Conservation (phyloP, 2,888 invertebrate genomes). For the Atherix ibis region DNA sequence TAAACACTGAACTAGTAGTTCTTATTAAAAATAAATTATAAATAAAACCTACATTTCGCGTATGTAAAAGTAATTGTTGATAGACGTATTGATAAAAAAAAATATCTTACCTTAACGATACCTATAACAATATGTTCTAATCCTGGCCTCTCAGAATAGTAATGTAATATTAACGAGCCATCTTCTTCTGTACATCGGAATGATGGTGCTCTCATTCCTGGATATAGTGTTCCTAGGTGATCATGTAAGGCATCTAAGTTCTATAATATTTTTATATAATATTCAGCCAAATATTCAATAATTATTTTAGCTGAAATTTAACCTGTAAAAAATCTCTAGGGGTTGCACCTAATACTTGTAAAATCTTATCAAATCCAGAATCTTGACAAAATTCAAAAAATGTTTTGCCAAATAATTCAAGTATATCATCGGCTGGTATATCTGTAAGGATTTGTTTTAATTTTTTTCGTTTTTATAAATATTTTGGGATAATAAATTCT, state of each 20-base stretch:
- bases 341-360: constrained; percentile 86
- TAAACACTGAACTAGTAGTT: too few relatives aligned
- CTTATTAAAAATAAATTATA: too few relatives aligned
- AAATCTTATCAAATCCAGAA: constrained; percentile 91
- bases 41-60: too few relatives aligned
- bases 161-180: constrained; percentile 80
- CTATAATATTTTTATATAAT: too few relatives aligned
- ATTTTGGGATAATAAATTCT: constrained; percentile 1
- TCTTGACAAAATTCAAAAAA: constrained; percentile 95
- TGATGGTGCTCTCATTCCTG: constrained; percentile 89
- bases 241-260: constrained; percentile 93
- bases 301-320: not conserved
- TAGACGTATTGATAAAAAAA: too few relatives aligned
- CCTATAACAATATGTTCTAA: constrained; percentile 93
- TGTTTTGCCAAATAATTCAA: constrained; percentile 83
- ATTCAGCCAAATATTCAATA: not conserved
- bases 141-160: constrained; percentile 89
- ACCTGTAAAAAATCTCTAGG: constrained; percentile 90
- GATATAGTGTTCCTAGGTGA: constrained; percentile 83
- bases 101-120: constrained; percentile 83
- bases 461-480: not conserved
- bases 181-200: constrained; percentile 92
- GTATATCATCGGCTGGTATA: constrained; percentile 74
- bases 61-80: too few relatives aligned
- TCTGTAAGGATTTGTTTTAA: constrained; percentile 38